Evolutionary conservation across 2,797 vertebrate species (phyloP), one percentile per base, ranked within the genome.

Genomic region (Poecilia gillii): DNA sequence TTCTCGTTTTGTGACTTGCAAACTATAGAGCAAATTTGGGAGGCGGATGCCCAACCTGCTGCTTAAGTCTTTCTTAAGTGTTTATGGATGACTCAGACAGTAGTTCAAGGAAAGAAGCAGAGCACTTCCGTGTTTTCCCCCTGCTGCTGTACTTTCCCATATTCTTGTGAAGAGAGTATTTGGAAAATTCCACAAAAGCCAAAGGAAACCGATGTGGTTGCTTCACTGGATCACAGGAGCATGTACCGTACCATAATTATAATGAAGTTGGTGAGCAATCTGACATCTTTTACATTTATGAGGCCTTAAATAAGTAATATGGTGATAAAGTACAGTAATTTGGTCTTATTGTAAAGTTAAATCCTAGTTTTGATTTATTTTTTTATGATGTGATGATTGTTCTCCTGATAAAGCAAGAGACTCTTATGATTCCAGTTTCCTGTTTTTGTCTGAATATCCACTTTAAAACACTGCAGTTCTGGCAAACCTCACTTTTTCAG

Each of bases 101-200:
- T 85, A 84, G 83, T 90, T 84, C 86, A 85, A 83, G 83, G 88
- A 89, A 83, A 84, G 79, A 64, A 78, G 76, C 45, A 49, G 59
- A 45, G 73, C 31, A 41, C 70, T 85, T 81, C 75, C 72, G 8
- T 9, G 74, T 80, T 77, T 78, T 28, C 18, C 20, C 72, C n/a
- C 76, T 73, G n/a, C 36, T 7, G 12, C 33, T 87, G 87, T 74
- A 84, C 78, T 79, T 89, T 89, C 81, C 86, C 74, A 83, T 85
- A 81, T 39, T 66, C 84, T 84, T 68, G 70, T 72, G 18, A 81
- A 72, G 73, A 75, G 11, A n/a, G 55, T 68, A 59, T 85, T 85
- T 87, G 87, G 84, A 86, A 82, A 81, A 87, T 77, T 83, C 81
- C 79, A 73, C 11, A 46, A 28, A 49, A 49, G 68, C 53, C 77